A percentile compares a stretch with the other conserved stretches of the same genome.
Evolutionary conservation across 2,888 invertebrate genomes (phyloP).

Genomic region (Ceriagrion tenellum): DNA sequence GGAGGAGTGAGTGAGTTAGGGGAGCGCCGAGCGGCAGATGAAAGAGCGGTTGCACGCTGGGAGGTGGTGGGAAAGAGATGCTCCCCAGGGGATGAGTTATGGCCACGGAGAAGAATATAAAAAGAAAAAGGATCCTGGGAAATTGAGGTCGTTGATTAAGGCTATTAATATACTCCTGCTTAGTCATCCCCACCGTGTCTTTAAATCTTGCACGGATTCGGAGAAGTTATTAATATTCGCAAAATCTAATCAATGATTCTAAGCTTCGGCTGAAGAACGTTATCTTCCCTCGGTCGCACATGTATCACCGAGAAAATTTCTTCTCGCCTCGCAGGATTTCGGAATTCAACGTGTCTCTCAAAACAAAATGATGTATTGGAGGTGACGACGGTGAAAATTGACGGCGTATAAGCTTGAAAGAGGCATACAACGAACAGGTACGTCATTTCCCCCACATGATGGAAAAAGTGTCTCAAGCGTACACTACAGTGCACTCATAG

Average conservation of each 20-base stretch:
- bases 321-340: not conserved
- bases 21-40: slow-evolving; percentile 13
- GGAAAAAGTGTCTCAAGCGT: not conserved
- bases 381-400: not conserved
- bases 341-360: not conserved
- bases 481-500: not conserved
- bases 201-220: not conserved
- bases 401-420: not conserved
- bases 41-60: not conserved
- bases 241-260: slow-evolving; percentile 29
- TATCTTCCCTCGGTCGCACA: not conserved
- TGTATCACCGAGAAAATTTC: not conserved
- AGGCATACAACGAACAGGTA: not conserved
- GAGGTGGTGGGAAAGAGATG: not conserved
- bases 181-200: slow-evolving; percentile 17
- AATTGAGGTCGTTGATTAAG: slow-evolving; percentile 59
- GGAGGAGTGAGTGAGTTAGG: not conserved
- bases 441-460: not conserved
- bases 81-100: slow-evolving; percentile 49
- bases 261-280: not conserved
- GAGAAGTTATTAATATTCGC: slow-evolving; percentile 37
- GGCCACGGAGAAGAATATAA: not conserved
- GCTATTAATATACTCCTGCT: slow-evolving; percentile 43
- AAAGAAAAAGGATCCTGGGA: not conserved
- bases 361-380: not conserved